Evolutionary conservation across 2,888 invertebrate species (phyloP), one percentile per base, ranked within the genome.

Genomic region (Pachycephus smyrnensis): DNA sequence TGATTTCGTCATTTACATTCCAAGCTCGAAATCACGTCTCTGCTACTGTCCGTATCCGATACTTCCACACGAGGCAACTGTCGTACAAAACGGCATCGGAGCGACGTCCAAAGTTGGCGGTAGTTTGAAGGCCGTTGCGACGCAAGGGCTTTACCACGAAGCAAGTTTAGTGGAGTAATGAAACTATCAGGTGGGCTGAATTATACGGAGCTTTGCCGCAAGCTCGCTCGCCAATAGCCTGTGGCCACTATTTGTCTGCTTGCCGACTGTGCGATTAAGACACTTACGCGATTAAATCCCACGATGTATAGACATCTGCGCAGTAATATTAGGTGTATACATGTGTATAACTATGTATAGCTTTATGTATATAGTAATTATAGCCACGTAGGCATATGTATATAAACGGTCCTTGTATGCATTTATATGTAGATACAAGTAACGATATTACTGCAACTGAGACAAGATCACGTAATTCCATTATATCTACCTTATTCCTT

Each of bases 181-280:
- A 89, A 88, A 89, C 87, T 86, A 88, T 86, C 86, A 84, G 85
- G 85, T 86, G 82, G 81, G 81, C 80, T 88, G 86, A 88, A 86
- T 86, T 88, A 88, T 85, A 88, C 84, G 83, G 82, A 84, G 85
- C 84, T 86, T 87, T 85, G 84, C 85, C 82, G 81, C 83, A 84
- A 84, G 83, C 83, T 78, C 81, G 85, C 81, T 84, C 82, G 84
- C 85, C 87, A 85, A 86, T 87, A 86, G 86, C 84, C 84, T 84
- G 83, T 86, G 86, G 85, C 84, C 83, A 84, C 87, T 87, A 88
- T 88, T 89, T 89, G 87, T 88, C 86, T 86, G 85, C 85, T 85
- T 85, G 84, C 84, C 84, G 85, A 85, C 85, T 86, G 80, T 82
- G 81, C 86, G 85, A 87, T 86, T 86, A 86, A 85, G 88, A 85